Conservation (phyloP, 2,797 vertebrate genomes). For the Macropodus opercularis region DNA sequence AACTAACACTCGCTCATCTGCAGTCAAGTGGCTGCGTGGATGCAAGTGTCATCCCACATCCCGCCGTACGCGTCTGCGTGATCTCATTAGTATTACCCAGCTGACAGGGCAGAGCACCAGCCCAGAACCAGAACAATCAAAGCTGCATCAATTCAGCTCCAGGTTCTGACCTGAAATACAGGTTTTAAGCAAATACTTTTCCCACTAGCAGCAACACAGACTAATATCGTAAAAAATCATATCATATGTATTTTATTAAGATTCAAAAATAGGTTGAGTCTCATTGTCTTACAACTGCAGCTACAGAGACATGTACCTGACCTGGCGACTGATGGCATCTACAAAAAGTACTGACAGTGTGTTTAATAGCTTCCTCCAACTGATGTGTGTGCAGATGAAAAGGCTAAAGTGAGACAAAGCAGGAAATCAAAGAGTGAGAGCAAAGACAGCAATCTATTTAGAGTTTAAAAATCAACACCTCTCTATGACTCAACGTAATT, state of each 20-base stretch:
- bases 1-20: slow-evolving; percentile 38
- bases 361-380: slow-evolving; percentile 31
- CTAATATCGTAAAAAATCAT: no score
- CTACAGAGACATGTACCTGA: no score
- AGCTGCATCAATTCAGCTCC: slow-evolving; percentile 24
- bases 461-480: slow-evolving; percentile 68
- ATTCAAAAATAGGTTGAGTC: background rate
- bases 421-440: slow-evolving; percentile 15
- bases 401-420: slow-evolving; percentile 23
- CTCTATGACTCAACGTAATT: slow-evolving; percentile 67
- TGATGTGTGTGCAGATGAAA: slow-evolving; percentile 7
- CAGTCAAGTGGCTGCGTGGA: slow-evolving; percentile 44
- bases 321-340: slow-evolving; percentile 6
- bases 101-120: slow-evolving; percentile 40
- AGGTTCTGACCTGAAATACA: slow-evolving; percentile 25
- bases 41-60: slow-evolving; percentile 15
- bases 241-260: background rate
- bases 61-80: slow-evolving; percentile 19
- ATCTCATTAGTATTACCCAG: slow-evolving; percentile 46
- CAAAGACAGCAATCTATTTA: slow-evolving; percentile 56
- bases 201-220: background rate
- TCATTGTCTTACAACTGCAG: no score
- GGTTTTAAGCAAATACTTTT: slow-evolving; percentile 25
- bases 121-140: slow-evolving; percentile 36
- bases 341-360: slow-evolving; percentile 23